Evolutionary conservation across 2,797 vertebrate species (phyloP).

Genomic region (Chlorospingus semifuscus): DNA sequence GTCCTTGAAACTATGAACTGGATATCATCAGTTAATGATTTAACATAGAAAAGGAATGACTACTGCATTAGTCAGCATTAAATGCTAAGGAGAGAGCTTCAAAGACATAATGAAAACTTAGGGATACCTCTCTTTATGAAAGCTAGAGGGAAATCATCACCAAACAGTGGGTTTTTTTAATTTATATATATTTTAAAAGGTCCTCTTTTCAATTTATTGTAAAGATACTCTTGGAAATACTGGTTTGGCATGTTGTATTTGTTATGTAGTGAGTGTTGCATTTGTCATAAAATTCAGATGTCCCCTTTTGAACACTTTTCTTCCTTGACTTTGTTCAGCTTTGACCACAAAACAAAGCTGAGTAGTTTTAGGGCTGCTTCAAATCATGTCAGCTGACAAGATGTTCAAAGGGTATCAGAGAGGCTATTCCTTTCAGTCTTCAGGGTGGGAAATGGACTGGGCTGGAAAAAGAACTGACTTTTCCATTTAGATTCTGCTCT

Average conservation of each 20-base stretch:
- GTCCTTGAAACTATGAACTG: slow-evolving; percentile 29
- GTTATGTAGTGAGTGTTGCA: neutral
- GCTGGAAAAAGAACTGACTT: neutral
- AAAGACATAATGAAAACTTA: neutral
- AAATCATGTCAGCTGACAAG: neutral
- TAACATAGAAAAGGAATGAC: neutral
- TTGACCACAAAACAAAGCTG: neutral
- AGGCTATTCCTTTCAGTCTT: neutral
- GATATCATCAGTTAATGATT: neutral
- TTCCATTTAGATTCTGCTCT: neutral
- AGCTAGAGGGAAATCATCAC: neutral
- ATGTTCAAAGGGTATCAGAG: neutral
- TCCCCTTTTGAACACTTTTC: neutral
- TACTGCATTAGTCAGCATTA: neutral
- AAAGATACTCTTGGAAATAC: neutral
- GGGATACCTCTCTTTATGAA: neutral
- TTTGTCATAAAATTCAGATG: neutral
- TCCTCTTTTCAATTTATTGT: neutral
- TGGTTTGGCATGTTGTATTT: neutral
- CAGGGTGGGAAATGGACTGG: neutral
- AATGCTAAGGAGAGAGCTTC: neutral
- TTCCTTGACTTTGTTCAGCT: neutral
- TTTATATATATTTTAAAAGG: neutral
- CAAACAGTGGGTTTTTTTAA: neutral
- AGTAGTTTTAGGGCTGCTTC: neutral